phyloP scores from a whole-genome alignment of 2,888 invertebrate genomes.

The Meta bourneti region DNA sequence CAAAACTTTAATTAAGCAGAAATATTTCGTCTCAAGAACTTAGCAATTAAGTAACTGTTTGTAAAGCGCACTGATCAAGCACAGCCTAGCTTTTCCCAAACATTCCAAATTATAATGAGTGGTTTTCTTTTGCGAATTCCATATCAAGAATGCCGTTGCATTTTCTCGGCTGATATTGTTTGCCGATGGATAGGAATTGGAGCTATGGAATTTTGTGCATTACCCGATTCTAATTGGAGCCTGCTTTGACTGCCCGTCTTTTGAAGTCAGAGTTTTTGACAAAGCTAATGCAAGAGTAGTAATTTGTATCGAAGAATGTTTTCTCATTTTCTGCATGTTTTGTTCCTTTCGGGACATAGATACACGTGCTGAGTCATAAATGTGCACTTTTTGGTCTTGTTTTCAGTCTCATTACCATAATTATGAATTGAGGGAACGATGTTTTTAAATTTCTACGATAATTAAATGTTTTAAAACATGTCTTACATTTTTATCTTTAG shows the following conservation, averaged over 20 bases:
- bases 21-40: neutral
- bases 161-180: neutral
- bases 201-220: conserved; percentile 12
- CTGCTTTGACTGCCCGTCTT: conserved; percentile 13
- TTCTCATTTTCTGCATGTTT: neutral
- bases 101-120: conserved; percentile 16
- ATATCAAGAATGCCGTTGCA: neutral
- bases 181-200: neutral
- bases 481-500: too few species aligned
- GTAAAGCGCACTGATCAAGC: conserved; percentile 7
- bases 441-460: too few species aligned
- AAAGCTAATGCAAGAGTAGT: neutral
- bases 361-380: neutral
- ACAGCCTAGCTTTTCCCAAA: neutral
- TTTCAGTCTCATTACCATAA: neutral
- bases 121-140: conserved; percentile 9
- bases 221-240: conserved; percentile 34
- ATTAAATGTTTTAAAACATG: too few species aligned
- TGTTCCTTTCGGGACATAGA: neutral
- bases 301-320: neutral
- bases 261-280: conserved; percentile 32
- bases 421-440: neutral
- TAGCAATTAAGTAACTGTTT: neutral
- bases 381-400: neutral
- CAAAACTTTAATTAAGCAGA: conserved; percentile 14